Base-by-base conservation (phyloP, 2,797 vertebrate species). In the Gallinago nigripennis region DNA sequence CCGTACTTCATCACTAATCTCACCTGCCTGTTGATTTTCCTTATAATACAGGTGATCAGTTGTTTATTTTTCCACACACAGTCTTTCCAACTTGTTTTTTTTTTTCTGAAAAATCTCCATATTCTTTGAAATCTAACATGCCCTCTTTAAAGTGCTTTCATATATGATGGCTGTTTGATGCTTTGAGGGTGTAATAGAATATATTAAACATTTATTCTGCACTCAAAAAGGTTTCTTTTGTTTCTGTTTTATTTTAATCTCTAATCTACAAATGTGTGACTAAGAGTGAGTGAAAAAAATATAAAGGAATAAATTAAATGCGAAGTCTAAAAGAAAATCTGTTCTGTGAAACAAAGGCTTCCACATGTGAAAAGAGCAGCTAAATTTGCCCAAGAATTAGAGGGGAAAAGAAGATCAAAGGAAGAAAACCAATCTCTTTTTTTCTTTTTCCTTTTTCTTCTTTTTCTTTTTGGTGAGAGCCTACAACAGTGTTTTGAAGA, bases 331-430 rank as follows among this genome's bases (percentile, higher is more conserved):
- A 79, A 28, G 5, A 11, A 84, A 35, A 41, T 25, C n/a, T 50
- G 11, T 48, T 64, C 5, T 61, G 63, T 64, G 64, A 70, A 87
- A 83, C 21, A 81, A 63, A 57, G 5, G 1, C 46, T 64, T 81
- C 6, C 4, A 19, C 3, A 30, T 14, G 18, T 33, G 11, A 53
- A 72, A 70, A 58, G 4, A 64, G 4, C 15, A 45, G 24, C 2
- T n/a, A 76, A 50, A 80, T 86, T 82, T 78, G 72, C 50, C 25
- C 11, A 77, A 84, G 39, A 94, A 79, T 46, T 31, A 77, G 27
- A 76, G 57, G 11, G 11, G 31, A 68, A 86, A 69, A 31, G 2
- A 61, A 92, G 64, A 97, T 97, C 60, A 97, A 98, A 97, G 79
- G 31, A 76, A 54, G 17, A 86, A 76, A 37, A 35, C 5, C 24